Percentiles rank a stretch among this genome's conserved stretches.
Conservation (phyloP, 1,140 invertebrate species). For the Theocolax elegans region DNA sequence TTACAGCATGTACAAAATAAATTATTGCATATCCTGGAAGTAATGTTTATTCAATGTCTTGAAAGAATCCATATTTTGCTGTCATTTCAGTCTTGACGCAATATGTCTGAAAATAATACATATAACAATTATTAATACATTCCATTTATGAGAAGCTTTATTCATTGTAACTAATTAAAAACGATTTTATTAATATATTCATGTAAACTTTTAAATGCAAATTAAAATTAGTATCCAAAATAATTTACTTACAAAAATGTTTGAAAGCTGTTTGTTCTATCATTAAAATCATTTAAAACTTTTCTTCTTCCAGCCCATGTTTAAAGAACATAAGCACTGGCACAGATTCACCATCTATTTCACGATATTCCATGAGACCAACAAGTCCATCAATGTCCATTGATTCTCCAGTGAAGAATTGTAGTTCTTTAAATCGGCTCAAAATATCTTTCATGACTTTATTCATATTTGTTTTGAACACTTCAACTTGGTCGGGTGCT, state of each 20-base stretch:
- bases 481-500: constrained; percentile 83
- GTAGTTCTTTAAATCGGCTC: constrained; percentile 90
- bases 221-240: background rate
- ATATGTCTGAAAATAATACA: constrained; percentile 57
- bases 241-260: constrained; percentile 61
- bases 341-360: constrained; percentile 82
- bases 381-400: constrained; percentile 95
- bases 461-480: constrained; percentile 93
- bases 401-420: constrained; percentile 95
- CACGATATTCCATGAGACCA: constrained; percentile 92
- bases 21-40: constrained; percentile 54
- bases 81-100: constrained; percentile 60
- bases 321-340: constrained; percentile 96
- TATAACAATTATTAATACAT: too few species aligned
- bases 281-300: constrained; percentile 88
- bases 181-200: constrained; percentile 40
- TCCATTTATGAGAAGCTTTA: too few species aligned
- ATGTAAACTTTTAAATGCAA: background rate
- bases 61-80: constrained; percentile 54
- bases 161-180: too few species aligned
- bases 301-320: constrained; percentile 94
- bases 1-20: constrained; percentile 43
- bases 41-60: constrained; percentile 45
- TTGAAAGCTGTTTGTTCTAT: constrained; percentile 51
- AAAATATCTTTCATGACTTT: constrained; percentile 96